Evolutionary conservation across 2,797 vertebrate genomes (phyloP).

Genomic region (Sebastes steindachneri): DNA sequence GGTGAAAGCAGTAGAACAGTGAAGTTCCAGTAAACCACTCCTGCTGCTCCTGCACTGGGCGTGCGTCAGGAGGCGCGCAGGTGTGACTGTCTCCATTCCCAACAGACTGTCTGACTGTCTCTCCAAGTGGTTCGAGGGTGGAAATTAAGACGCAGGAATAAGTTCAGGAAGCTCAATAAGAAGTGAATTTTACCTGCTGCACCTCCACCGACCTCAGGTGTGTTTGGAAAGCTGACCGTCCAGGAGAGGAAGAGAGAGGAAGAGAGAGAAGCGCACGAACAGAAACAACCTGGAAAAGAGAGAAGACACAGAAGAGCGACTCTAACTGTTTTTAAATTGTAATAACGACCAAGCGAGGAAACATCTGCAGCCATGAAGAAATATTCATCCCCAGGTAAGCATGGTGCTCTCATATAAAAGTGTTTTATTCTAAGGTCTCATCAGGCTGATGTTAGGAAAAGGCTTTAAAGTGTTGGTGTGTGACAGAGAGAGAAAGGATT

Average conservation of each 20-base stretch:
- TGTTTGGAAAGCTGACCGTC: slow-evolving; percentile 1
- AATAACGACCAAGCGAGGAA: background rate
- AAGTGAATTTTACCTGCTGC: background rate
- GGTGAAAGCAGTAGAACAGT: slow-evolving; percentile 11
- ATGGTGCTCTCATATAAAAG: background rate
- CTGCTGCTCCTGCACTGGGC: slow-evolving; percentile 65
- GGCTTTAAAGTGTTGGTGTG: background rate
- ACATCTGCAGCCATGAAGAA: slow-evolving; percentile 68
- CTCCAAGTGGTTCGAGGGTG: slow-evolving; percentile 11
- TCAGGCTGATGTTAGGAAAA: background rate
- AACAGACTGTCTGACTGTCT: slow-evolving; percentile 23
- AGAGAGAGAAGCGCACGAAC: background rate
- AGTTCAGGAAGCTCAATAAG: background rate
- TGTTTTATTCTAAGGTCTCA: background rate
- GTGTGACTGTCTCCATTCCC: slow-evolving; percentile 63
- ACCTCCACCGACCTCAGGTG: background rate
- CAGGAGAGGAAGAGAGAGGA: background rate
- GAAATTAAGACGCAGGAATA: slow-evolving; percentile 6
- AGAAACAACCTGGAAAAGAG: slow-evolving; percentile 29
- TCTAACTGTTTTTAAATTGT: background rate
- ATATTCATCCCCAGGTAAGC: slow-evolving; percentile 69
- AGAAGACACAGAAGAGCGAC: slow-evolving; percentile 4
- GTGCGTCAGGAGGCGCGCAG: slow-evolving; percentile 69
- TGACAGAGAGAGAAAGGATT: background rate
- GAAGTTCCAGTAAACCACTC: slow-evolving; percentile 62